phyloP scores from a whole-genome alignment of 2,888 invertebrate genomes.

The Alviniconcha strummeri region DNA sequence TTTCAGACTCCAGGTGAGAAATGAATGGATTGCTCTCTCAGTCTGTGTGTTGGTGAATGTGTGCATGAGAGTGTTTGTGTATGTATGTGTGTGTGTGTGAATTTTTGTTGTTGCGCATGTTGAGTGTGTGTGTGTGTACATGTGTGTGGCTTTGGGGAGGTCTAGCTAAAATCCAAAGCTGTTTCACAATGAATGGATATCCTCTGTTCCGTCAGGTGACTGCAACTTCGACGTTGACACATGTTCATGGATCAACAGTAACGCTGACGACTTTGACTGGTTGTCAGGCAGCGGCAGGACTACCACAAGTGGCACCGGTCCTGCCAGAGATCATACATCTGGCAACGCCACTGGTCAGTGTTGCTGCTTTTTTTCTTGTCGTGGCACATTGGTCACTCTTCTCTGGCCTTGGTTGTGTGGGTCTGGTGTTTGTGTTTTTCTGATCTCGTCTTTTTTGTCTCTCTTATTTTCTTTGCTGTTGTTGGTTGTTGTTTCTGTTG shows the following conservation, averaged over 20 bases:
- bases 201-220: constrained; percentile 43
- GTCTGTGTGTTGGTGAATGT: too few species aligned
- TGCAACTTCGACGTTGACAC: constrained; percentile 64
- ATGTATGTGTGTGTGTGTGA: too few species aligned
- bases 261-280: constrained; percentile 61
- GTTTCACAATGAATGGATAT: too few species aligned
- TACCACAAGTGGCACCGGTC: constrained; percentile 59
- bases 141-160: too few species aligned
- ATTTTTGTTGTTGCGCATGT: too few species aligned
- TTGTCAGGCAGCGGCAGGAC: constrained; percentile 43
- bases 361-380: background rate
- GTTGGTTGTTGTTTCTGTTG: background rate
- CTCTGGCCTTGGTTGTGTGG: background rate
- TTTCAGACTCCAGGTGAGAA: background rate
- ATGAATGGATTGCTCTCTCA: too few species aligned
- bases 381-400: background rate
- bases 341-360: constrained; percentile 58
- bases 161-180: too few species aligned
- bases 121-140: too few species aligned
- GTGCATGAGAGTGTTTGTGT: too few species aligned
- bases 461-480: background rate
- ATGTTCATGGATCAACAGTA: constrained; percentile 60
- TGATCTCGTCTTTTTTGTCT: background rate
- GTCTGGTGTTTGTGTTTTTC: background rate
- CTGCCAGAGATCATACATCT: constrained; percentile 65